Conservation (phyloP, 2,888 invertebrate genomes). For the Leucophenga maculata region DNA sequence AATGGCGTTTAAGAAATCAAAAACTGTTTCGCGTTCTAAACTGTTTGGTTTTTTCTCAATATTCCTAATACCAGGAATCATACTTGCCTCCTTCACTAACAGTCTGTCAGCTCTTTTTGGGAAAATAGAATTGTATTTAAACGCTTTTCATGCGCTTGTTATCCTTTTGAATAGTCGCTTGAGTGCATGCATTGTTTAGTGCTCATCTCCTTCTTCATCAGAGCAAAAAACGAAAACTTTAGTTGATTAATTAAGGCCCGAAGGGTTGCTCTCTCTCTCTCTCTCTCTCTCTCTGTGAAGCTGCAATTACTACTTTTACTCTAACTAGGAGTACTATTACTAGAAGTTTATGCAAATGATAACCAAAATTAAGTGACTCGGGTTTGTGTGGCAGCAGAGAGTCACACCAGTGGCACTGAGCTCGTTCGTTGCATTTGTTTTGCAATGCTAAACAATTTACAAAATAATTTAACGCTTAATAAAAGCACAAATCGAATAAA, state of each 20-base stretch:
- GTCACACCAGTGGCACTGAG: background rate
- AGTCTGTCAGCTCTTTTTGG: too few relatives aligned
- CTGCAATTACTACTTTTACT: background rate
- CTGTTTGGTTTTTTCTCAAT: too few relatives aligned
- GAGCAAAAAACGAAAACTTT: constrained; percentile 1
- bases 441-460: constrained; percentile 57
- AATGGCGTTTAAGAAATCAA: too few relatives aligned
- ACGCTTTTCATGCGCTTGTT: background rate
- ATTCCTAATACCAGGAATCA: too few relatives aligned
- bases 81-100: too few relatives aligned
- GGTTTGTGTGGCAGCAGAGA: constrained; percentile 11
- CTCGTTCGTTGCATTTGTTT: constrained; percentile 48
- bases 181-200: constrained; percentile 27
- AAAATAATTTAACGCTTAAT: constrained; percentile 64
- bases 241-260: constrained; percentile 25
- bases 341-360: constrained; percentile 57
- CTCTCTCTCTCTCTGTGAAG: background rate
- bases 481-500: constrained; percentile 63
- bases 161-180: constrained; percentile 22
- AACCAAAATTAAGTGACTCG: constrained; percentile 56
- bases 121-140: too few relatives aligned
- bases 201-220: constrained; percentile 7
- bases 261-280: background rate
- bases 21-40: too few relatives aligned
- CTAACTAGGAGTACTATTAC: too few relatives aligned